These are phyloP conservation scores for Anastrepha ludens DNA, from an alignment of 1,140 invertebrate species.

Conservation along the genomic window DNA sequence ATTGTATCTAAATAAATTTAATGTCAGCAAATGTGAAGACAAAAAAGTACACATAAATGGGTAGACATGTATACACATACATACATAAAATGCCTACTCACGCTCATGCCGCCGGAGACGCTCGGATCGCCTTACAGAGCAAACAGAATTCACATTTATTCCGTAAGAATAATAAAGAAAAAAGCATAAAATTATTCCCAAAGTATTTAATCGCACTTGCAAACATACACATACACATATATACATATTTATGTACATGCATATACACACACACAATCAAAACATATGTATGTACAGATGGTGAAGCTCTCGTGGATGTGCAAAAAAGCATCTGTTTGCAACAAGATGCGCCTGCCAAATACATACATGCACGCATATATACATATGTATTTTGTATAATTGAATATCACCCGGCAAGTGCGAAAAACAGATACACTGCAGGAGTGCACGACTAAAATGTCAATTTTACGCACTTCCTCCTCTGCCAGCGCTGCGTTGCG, in stretches of 20 bases:
- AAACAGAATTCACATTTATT: conserved; percentile 21
- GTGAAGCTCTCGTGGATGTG: neutral
- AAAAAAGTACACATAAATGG: neutral
- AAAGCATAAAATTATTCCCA: neutral
- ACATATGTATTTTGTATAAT: neutral
- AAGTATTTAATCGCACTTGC: conserved; percentile 26
- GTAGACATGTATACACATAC: too few relatives aligned
- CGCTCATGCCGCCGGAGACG: neutral
- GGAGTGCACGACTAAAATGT: neutral
- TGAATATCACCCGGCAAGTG: conserved; percentile 12
- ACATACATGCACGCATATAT: neutral
- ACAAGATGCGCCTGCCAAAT: neutral
- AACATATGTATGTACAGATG: neutral
- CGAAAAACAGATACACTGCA: neutral
- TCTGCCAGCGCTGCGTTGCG: neutral
- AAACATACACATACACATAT: neutral
- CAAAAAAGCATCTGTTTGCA: conserved; percentile 36
- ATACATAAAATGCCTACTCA: neutral
- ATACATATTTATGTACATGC: neutral
- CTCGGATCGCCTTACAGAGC: neutral
- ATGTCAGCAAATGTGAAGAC: neutral
- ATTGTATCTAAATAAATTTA: conserved; percentile 48
- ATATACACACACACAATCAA: neutral
- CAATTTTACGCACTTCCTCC: conserved; percentile 33
- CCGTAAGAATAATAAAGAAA: neutral